These are phyloP conservation scores for Holocentrus rufus DNA, from an alignment of 2,797 vertebrate genomes.

Conservation along the genomic window DNA sequence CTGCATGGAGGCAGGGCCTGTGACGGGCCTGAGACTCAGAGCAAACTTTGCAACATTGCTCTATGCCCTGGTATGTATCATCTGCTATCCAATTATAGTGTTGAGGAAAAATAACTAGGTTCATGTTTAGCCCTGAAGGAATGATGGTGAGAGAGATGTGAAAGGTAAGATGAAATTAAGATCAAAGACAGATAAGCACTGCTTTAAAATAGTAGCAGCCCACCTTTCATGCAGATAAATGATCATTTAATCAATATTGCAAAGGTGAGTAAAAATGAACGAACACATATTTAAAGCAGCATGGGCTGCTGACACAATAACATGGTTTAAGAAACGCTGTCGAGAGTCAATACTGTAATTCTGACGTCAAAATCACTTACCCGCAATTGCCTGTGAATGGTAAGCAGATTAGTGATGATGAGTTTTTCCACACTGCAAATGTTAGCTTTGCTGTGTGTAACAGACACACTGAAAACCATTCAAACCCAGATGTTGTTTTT, in stretches of 20 bases:
- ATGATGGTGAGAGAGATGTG: slow-evolving; percentile 11
- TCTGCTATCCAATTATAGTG: slow-evolving; percentile 39
- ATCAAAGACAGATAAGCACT: neutral
- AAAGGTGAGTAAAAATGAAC: slow-evolving; percentile 62
- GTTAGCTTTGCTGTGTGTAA: slow-evolving; percentile 70
- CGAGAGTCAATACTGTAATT: slow-evolving; percentile 66
- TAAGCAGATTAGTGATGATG: slow-evolving; percentile 79
- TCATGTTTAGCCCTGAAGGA: slow-evolving; percentile 27
- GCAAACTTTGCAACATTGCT: slow-evolving; percentile 99
- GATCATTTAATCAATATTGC: slow-evolving; percentile 39
- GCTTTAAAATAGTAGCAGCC: slow-evolving; percentile 9
- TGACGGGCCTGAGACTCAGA: slow-evolving; percentile 98
- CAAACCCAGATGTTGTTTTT: slow-evolving; percentile 57
- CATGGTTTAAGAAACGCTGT: slow-evolving; percentile 53
- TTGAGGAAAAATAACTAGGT: slow-evolving; percentile 10
- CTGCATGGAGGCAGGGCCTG: slow-evolving; percentile 97
- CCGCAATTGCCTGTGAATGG: slow-evolving; percentile 73
- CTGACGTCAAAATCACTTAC: slow-evolving; percentile 78
- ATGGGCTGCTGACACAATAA: slow-evolving; percentile 42
- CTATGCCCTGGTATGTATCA: slow-evolving; percentile 92
- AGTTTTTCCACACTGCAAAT: slow-evolving; percentile 75
- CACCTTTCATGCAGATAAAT: neutral
- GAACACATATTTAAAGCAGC: slow-evolving; percentile 50
- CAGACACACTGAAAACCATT: slow-evolving; percentile 64
- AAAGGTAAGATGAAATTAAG: slow-evolving; percentile 14